phyloP scores from a whole-genome alignment of 2,113 vertebrate genomes.

The Clarias gariepinus region DNA sequence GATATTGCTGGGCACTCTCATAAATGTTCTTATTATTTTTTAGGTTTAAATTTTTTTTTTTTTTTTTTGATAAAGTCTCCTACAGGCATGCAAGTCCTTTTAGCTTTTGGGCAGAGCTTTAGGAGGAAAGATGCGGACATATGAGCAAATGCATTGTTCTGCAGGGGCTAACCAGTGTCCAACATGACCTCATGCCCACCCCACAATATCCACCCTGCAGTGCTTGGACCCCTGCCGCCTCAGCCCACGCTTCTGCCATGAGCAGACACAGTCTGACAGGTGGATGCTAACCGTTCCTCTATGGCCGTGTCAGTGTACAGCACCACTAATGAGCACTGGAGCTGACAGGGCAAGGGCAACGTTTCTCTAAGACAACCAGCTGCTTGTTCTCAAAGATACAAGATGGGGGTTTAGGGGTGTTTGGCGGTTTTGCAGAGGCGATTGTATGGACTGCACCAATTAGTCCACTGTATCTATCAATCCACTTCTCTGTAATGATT shows the following conservation, averaged over 20 bases:
- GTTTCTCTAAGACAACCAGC: constrained; percentile 41
- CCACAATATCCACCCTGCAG: neutral
- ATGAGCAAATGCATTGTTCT: constrained; percentile 24
- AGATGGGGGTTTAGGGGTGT: constrained; percentile 53
- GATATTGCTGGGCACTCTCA: neutral
- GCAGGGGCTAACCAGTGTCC: neutral
- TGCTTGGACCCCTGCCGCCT: constrained; percentile 21
- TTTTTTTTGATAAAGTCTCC: neutral
- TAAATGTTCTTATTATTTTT: neutral
- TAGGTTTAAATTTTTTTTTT: neutral
- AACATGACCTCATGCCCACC: constrained; percentile 37
- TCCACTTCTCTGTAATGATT: neutral
- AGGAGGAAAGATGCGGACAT: neutral
- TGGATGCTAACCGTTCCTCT: constrained; percentile 27
- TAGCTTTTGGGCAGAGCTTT: neutral
- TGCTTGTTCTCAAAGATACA: constrained; percentile 34
- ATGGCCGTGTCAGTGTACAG: constrained; percentile 34
- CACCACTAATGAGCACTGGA: constrained; percentile 37
- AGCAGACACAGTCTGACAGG: constrained; percentile 44
- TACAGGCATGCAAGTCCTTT: neutral
- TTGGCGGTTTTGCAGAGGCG: neutral
- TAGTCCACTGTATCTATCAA: constrained; percentile 27
- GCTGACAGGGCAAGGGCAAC: constrained; percentile 37
- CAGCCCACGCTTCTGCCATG: constrained; percentile 30
- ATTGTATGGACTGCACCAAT: neutral